Evolutionary conservation across 2,888 invertebrate species (phyloP).

Genomic region (Tortricodes alternella): DNA sequence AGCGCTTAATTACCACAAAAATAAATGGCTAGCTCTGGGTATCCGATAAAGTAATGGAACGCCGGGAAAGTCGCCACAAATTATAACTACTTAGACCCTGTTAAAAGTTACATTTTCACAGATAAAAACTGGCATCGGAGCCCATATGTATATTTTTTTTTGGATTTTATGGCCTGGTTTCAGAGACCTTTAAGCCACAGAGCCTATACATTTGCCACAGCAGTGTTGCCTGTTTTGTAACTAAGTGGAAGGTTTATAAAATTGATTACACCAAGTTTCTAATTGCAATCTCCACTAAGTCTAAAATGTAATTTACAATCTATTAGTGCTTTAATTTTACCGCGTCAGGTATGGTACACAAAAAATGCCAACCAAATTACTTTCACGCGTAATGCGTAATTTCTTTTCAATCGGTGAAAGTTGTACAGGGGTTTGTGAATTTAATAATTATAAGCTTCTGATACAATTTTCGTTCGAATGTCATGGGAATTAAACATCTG

Average conservation of each 20-base stretch:
- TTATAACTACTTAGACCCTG: too few relatives aligned
- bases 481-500: background rate
- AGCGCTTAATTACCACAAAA: slow-evolving; percentile 5
- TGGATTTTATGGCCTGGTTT: too few relatives aligned
- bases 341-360: slow-evolving; percentile 19
- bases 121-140: too few relatives aligned
- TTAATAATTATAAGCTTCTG: slow-evolving; percentile 14
- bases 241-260: too few relatives aligned
- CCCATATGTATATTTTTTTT: too few relatives aligned
- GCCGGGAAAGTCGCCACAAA: background rate
- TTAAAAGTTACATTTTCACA: too few relatives aligned
- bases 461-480: background rate
- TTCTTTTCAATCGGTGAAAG: slow-evolving; percentile 34
- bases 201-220: too few relatives aligned
- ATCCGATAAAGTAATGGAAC: background rate
- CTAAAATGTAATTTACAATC: slow-evolving; percentile 4
- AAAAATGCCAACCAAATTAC: slow-evolving; percentile 25
- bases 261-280: too few relatives aligned
- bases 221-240: too few relatives aligned
- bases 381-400: slow-evolving; percentile 29
- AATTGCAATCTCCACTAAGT: too few relatives aligned
- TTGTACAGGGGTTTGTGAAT: slow-evolving; percentile 15
- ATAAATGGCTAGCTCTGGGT: background rate
- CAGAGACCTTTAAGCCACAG: too few relatives aligned
- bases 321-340: slow-evolving; percentile 13